Conservation (phyloP, 2,888 invertebrate genomes). For the Achlya flavicornis region DNA sequence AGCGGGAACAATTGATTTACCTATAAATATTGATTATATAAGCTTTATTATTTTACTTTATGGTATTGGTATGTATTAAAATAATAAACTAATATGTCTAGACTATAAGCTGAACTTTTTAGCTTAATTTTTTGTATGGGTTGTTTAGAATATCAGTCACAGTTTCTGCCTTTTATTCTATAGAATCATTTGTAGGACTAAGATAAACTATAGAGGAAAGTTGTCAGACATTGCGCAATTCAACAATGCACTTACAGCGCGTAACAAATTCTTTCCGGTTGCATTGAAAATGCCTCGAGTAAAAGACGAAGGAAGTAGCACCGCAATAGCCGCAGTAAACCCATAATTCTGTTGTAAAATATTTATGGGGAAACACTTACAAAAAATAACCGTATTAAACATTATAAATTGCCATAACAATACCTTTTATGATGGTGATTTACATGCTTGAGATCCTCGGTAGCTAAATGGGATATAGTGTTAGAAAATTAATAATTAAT, state of each 20-base stretch:
- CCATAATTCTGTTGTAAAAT: slow-evolving; percentile 61
- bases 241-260: slow-evolving; percentile 27
- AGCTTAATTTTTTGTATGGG: no score
- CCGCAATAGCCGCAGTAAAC: slow-evolving; percentile 55
- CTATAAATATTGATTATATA: no score
- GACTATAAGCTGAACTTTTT: no score
- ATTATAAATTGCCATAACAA: slow-evolving; percentile 59
- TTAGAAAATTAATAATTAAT: slow-evolving; percentile 17
- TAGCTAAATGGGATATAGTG: slow-evolving; percentile 29
- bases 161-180: neutral
- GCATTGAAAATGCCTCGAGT: slow-evolving; percentile 42
- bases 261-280: slow-evolving; percentile 67
- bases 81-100: no score
- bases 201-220: slow-evolving; percentile 16
- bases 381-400: slow-evolving; percentile 54
- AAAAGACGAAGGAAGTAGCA: slow-evolving; percentile 58
- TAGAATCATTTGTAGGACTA: neutral
- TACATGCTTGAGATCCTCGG: slow-evolving; percentile 37
- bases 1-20: no score
- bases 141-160: no score
- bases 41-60: no score
- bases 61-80: no score
- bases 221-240: slow-evolving; percentile 18
- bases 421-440: slow-evolving; percentile 51
- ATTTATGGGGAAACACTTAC: slow-evolving; percentile 49